Evolutionary conservation across 2,888 invertebrate species (phyloP), one percentile per base, ranked within the genome.

Genomic region (Drosophila kokeensis): DNA sequence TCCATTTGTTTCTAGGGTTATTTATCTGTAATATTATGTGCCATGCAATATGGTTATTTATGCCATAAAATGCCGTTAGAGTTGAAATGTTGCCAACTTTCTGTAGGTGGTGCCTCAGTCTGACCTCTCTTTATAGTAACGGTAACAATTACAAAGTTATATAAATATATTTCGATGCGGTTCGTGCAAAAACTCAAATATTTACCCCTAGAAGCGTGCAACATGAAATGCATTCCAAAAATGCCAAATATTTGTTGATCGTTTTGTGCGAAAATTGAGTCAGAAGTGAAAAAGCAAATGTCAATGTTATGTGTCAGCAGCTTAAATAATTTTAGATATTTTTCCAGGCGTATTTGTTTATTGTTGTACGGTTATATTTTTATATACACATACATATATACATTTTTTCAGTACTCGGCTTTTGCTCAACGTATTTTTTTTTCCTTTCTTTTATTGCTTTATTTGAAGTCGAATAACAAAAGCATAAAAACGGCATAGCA

Each of bases 391-490:
- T 10, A 27, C 5, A 57, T 21, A 11, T 42, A 65, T 36, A 7
- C 15, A 27, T 18, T 11, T 29, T 50, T 49, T n/a, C 49, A 73
- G 68, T 72, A 66, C 52, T 57, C 61, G 65, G 50, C 54, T 53
- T 76, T 76, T 63, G 36, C 60, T 73, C 58, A 65, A 55, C 54
- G 24, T 24, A 49, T 55, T 61, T 66, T 15, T 60, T 65, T 13
- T 58, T 63, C 58, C 15, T 63, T 52, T 45, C 38, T 79, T 87
- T 89, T 87, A 87, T 89, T 88, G 79, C 82, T 83, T 87, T 89
- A 87, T 87, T 87, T 89, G 83, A 76, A 82, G 76, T 72, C 73
- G 73, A 85, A 87, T 81, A 87, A 87, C 89, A 89, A 87, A 79
- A 63, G 83, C 87, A 82, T 89, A 83, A 88, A 86, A 66, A 59